phyloP scores from a whole-genome alignment of 1,140 invertebrate species.

The Solenopsis fugax region DNA sequence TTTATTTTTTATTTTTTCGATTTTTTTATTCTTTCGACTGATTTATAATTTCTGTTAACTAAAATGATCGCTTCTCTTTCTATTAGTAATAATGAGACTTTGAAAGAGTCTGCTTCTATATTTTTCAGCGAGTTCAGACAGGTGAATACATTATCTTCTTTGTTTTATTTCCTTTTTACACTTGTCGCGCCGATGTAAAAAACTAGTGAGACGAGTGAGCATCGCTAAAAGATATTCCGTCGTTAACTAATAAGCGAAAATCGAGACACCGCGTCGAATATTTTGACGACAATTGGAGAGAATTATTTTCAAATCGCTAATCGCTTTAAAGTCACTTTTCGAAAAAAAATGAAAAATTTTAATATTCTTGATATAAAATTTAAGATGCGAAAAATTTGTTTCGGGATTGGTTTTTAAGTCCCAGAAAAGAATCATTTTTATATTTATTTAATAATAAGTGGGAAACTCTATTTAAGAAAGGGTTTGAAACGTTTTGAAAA shows the following conservation, averaged over 20 bases:
- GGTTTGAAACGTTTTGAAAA: slow-evolving; percentile 20
- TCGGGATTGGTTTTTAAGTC: background rate
- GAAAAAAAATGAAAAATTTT: background rate
- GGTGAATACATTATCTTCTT: slow-evolving; percentile 25
- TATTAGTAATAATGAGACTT: slow-evolving; percentile 7
- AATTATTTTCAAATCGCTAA: slow-evolving; percentile 25
- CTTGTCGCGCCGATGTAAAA: slow-evolving; percentile 18
- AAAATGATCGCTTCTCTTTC: background rate
- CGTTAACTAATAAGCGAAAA: slow-evolving; percentile 33
- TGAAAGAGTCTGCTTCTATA: background rate
- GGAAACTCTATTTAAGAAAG: background rate
- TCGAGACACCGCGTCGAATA: slow-evolving; percentile 15
- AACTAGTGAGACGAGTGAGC: slow-evolving; percentile 13
- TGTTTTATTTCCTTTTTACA: background rate
- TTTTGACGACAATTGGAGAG: background rate
- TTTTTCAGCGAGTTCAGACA: background rate
- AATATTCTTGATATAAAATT: background rate
- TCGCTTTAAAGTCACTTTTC: background rate
- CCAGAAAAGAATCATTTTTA: background rate
- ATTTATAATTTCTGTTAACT: background rate
- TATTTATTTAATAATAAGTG: background rate
- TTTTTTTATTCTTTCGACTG: background rate
- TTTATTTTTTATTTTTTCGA: background rate
- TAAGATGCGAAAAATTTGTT: background rate
- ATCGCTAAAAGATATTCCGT: slow-evolving; percentile 5